phyloP scores from a whole-genome alignment of 2,797 vertebrate species.

The Enteromius treurensis region DNA sequence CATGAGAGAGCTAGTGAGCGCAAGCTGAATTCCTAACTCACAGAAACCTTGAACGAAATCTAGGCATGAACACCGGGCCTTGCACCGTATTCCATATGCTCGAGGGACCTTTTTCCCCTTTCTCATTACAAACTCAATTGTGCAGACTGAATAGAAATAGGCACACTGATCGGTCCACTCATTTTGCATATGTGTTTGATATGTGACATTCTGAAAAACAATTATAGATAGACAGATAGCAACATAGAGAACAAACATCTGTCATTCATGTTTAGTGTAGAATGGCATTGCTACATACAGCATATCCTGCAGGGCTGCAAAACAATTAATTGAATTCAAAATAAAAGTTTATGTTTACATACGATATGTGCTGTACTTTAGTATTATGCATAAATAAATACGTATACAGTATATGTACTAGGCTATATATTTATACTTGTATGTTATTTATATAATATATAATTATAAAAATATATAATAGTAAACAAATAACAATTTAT shows the following conservation, averaged over 20 bases:
- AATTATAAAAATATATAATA: neutral
- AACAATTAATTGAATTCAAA: too few species aligned
- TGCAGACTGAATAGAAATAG: conserved; percentile 38
- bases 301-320: neutral
- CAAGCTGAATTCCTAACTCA: conserved; percentile 10
- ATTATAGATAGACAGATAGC: conserved; percentile 39
- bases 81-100: conserved; percentile 24
- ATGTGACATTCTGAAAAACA: conserved; percentile 32
- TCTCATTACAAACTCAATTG: conserved; percentile 46
- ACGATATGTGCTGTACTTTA: too few species aligned
- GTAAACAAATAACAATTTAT: neutral
- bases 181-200: conserved; percentile 34
- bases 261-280: conserved; percentile 25
- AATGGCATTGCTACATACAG: neutral
- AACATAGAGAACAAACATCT: conserved; percentile 15
- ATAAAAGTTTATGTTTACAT: too few species aligned
- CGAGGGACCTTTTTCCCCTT: conserved; percentile 36
- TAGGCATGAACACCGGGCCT: neutral
- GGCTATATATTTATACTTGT: too few species aligned
- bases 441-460: too few species aligned
- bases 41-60: conserved; percentile 16
- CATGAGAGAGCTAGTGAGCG: conserved; percentile 38
- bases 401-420: too few species aligned
- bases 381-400: too few species aligned
- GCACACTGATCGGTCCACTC: conserved; percentile 36